phyloP scores from a whole-genome alignment of 2,888 invertebrate species.

The Parnassius smintheus region DNA sequence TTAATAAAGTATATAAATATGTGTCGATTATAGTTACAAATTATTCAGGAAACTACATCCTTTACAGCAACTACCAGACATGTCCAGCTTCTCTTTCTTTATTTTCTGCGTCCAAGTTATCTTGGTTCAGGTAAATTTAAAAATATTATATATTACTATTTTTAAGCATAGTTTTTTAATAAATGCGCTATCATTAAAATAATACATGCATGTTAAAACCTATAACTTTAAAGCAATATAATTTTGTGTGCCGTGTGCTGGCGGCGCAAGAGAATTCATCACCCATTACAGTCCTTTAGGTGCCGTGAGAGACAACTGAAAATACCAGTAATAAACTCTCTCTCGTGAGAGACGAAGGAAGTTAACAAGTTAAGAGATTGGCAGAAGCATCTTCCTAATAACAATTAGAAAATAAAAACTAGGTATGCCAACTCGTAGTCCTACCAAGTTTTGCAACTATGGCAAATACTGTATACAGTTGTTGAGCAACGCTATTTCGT shows the following conservation, averaged over 20 bases:
- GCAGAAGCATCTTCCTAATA: too few relatives aligned
- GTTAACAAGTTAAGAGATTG: too few relatives aligned
- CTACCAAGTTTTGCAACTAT: too few relatives aligned
- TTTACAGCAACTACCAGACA: constrained; percentile 23
- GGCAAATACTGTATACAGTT: too few relatives aligned
- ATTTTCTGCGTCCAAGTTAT: constrained; percentile 42
- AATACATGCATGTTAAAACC: neutral
- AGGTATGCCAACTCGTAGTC: too few relatives aligned
- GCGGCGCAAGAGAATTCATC: too few relatives aligned
- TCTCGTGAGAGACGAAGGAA: constrained; percentile 4
- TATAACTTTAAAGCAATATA: neutral
- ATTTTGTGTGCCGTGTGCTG: neutral
- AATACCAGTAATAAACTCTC: constrained; percentile 7
- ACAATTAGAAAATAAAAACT: too few relatives aligned
- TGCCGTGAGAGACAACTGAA: neutral
- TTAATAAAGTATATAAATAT: too few relatives aligned
- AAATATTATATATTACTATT: neutral
- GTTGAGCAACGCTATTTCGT: too few relatives aligned
- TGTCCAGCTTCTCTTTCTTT: constrained; percentile 43
- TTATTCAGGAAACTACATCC: too few relatives aligned
- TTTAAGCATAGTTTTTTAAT: neutral
- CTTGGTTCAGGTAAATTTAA: constrained; percentile 43
- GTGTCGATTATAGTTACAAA: too few relatives aligned
- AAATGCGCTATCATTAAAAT: neutral
- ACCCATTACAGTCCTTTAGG: too few relatives aligned